A percentile compares a stretch with the other conserved stretches of the same genome.
Conservation (phyloP, 2,113 vertebrate genomes). For the Embiotoca jacksoni region DNA sequence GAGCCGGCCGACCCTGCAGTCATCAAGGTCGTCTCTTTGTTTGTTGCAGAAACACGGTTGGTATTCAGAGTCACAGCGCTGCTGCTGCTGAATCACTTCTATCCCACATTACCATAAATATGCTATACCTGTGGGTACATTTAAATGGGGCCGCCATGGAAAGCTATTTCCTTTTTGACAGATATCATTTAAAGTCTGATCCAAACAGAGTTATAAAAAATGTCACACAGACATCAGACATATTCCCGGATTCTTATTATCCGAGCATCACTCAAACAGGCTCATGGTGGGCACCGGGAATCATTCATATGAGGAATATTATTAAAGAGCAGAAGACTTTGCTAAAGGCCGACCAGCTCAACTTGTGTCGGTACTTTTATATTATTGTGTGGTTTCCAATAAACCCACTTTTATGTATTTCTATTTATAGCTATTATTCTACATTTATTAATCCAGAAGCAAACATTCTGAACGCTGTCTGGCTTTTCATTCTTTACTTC, state of each 20-base stretch:
- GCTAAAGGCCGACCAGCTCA: neutral
- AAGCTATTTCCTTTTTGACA: conserved; percentile 69
- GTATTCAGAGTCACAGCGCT: conserved; percentile 58
- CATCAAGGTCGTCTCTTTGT: conserved; percentile 62
- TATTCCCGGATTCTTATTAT: conserved; percentile 50
- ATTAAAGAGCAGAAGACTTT: conserved; percentile 12
- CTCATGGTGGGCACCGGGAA: neutral
- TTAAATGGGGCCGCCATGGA: conserved; percentile 52
- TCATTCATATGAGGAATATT: conserved; percentile 36
- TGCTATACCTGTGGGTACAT: conserved; percentile 52
- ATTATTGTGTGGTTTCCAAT: too few relatives aligned
- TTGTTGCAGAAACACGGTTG: conserved; percentile 55
- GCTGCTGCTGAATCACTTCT: conserved; percentile 24
- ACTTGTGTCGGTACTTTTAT: conserved; percentile 5
- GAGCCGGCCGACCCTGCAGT: conserved; percentile 32
- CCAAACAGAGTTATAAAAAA: conserved; percentile 43
- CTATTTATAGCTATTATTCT: too few relatives aligned
- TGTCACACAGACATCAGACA: conserved; percentile 37
- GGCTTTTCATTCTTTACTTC: too few relatives aligned
- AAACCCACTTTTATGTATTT: too few relatives aligned
- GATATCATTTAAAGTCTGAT: conserved; percentile 66
- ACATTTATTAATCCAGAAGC: too few relatives aligned
- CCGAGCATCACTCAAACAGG: conserved; percentile 42
- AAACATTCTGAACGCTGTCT: too few relatives aligned
- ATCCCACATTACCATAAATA: conserved; percentile 61